phyloP scores from a whole-genome alignment of 2,888 invertebrate genomes.

The Biston stratarius region DNA sequence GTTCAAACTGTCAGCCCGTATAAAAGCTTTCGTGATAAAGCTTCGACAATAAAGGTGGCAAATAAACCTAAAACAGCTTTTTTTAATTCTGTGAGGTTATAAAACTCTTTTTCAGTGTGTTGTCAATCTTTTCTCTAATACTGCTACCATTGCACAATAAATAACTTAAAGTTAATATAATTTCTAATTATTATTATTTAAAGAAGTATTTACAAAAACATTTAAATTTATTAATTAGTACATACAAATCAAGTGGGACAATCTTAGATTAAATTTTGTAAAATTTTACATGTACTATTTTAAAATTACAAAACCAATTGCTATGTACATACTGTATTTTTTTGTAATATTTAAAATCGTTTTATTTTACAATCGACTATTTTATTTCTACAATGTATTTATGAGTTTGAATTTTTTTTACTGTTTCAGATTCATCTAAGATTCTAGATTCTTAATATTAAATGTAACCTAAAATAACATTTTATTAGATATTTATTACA shows the following conservation, averaged over 20 bases:
- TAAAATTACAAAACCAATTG: neutral
- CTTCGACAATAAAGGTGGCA: no score
- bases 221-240: slow-evolving; percentile 58
- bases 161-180: slow-evolving; percentile 77
- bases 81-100: neutral
- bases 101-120: slow-evolving; percentile 52
- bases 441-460: slow-evolving; percentile 5
- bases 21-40: no score
- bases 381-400: neutral
- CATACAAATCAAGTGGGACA: slow-evolving; percentile 62
- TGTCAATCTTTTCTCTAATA: slow-evolving; percentile 72
- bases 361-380: neutral
- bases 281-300: neutral
- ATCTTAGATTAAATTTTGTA: slow-evolving; percentile 36
- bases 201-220: slow-evolving; percentile 58
- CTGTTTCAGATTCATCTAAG: neutral
- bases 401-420: neutral
- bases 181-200: slow-evolving; percentile 48
- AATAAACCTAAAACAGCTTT: no score
- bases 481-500: slow-evolving; percentile 12
- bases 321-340: neutral
- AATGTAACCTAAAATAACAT: slow-evolving; percentile 15
- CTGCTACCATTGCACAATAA: slow-evolving; percentile 86
- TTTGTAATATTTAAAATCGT: neutral
- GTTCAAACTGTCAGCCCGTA: no score